These are phyloP conservation scores for Orbicella faveolata DNA, from an alignment of 64 coral and sea anemone species.

Conservation along the genomic window DNA sequence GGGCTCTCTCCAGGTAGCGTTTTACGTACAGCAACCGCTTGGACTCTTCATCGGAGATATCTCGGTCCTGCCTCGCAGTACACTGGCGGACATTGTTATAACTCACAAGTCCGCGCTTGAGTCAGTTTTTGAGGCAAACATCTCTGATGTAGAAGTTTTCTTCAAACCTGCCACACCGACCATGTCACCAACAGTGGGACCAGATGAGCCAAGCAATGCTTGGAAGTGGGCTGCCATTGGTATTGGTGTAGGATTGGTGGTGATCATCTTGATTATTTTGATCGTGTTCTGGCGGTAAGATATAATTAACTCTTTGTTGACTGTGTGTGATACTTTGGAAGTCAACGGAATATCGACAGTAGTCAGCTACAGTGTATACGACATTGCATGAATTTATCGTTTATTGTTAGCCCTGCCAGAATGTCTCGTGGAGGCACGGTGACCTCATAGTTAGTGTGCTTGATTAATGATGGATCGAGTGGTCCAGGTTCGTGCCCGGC, in stretches of 20 bases:
- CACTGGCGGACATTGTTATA: background rate
- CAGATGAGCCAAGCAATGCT: background rate
- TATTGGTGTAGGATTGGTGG: conserved; percentile 3
- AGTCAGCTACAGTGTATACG: too few species aligned
- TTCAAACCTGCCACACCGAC: background rate
- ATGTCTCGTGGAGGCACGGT: too few species aligned
- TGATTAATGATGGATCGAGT: too few species aligned
- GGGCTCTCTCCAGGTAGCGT: conserved; percentile 10
- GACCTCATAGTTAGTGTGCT: too few species aligned
- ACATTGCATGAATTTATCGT: too few species aligned
- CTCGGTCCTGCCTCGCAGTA: background rate
- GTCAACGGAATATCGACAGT: too few species aligned
- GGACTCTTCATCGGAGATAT: conserved; percentile 6
- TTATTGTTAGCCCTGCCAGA: too few species aligned
- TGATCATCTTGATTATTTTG: background rate
- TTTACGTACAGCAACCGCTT: conserved; percentile 36
- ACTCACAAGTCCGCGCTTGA: background rate
- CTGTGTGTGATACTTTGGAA: background rate
- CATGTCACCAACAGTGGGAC: background rate
- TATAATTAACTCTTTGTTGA: too few species aligned
- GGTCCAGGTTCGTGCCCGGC: too few species aligned
- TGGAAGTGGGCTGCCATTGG: conserved; percentile 2
- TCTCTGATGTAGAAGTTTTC: background rate
- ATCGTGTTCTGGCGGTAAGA: background rate
- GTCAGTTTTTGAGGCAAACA: background rate